Evolutionary conservation across 2,797 vertebrate genomes (phyloP), one percentile per base, ranked within the genome.

Genomic region (Cercopithecus diana): DNA sequence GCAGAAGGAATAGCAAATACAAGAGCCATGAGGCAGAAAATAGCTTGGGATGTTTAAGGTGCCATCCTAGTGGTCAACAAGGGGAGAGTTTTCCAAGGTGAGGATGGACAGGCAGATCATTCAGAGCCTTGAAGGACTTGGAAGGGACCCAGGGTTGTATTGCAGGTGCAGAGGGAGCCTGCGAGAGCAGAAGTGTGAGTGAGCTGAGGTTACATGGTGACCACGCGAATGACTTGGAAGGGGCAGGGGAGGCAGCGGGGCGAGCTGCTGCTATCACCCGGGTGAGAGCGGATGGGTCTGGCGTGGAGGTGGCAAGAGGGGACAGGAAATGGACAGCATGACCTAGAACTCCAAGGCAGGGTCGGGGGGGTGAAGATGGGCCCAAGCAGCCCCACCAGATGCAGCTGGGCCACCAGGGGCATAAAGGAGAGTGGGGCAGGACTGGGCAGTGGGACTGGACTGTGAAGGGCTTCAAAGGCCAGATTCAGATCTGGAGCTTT

Each of bases 401-500:
- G 58, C 72, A 82, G 77, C 15, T 84, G 88, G 88, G 91, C 55
- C 61, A 36, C 41, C 4, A 55, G 7, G 20, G 19, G 3, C 28
- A 57, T 9, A 55, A 28, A 73, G 24, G 43, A 36, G 64, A 85
- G 41, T 10, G 10, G 50, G 75, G 45, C 45, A 50, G 77, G 77
- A 41, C 0, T 0, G 75, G 80, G 41, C 82, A 93, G 72, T 30
- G 67, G 80, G 90, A 67, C 50, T 33, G 36, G 85, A 45, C 33
- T 76, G 4, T 19, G 70, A 95, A 97, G n/a, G 57, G 89, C 96
- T 96, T 96, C 97, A 97, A 93, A 97, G 86, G 90, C 73, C 91
- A 96, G 88, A 92, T 79, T 90, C 70, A 92, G 92, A 93, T 91
- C 95, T 92, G 86, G 61, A 80, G 82, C 88, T 98, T 96, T 97